Evolutionary conservation across 2,888 invertebrate species (phyloP).

Genomic region (Hoplodrina ambigua): DNA sequence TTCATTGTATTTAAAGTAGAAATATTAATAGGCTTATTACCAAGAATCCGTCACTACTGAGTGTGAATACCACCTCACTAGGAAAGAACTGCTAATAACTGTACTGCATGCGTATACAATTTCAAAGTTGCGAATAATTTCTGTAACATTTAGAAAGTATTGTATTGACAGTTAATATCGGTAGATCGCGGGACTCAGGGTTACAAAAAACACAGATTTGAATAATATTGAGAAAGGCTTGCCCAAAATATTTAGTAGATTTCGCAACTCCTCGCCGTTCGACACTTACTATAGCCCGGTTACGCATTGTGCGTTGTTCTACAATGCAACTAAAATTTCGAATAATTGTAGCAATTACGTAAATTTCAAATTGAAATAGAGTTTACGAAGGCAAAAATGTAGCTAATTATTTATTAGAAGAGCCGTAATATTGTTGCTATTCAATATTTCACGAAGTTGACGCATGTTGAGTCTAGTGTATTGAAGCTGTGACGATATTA

Average conservation of each 20-base stretch:
- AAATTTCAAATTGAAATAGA: constrained; percentile 41
- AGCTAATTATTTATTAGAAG: constrained; percentile 25
- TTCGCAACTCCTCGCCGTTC: constrained; percentile 67
- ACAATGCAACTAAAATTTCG: constrained; percentile 44
- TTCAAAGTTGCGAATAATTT: constrained; percentile 41
- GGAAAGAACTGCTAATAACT: not conserved
- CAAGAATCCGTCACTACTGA: constrained; percentile 5
- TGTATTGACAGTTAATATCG: constrained; percentile 53
- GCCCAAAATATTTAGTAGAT: constrained; percentile 67
- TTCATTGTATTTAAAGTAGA: constrained; percentile 41
- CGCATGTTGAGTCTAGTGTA: not conserved
- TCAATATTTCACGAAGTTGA: not conserved
- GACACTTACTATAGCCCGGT: constrained; percentile 58
- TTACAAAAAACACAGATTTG: constrained; percentile 65
- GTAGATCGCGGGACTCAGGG: constrained; percentile 68
- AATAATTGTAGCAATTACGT: constrained; percentile 37
- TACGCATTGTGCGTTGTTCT: constrained; percentile 67
- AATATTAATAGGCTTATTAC: constrained; percentile 36
- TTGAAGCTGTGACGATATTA: not conserved
- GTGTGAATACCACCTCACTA: not conserved
- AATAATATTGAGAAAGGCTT: constrained; percentile 72
- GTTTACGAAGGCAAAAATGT: constrained; percentile 11
- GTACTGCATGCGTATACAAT: constrained; percentile 11
- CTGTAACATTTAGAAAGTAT: constrained; percentile 62
- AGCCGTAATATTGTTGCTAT: not conserved